A percentile compares a stretch with the other conserved stretches of the same genome.
Evolutionary conservation across 2,113 vertebrate genomes (phyloP).

Genomic region (Pteruthius melanotis): DNA sequence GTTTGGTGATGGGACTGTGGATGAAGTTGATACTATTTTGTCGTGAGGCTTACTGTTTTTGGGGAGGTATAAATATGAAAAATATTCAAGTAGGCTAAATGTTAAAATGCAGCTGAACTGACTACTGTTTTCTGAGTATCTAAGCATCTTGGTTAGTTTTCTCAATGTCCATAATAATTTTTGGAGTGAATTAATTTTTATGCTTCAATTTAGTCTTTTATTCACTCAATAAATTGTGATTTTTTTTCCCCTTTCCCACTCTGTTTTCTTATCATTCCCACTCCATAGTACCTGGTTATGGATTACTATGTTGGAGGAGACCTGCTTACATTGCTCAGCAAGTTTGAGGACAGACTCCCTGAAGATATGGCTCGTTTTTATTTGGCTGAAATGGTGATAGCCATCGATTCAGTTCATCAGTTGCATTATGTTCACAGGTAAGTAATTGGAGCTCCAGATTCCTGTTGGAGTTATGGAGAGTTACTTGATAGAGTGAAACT

Average conservation of each 20-base stretch:
- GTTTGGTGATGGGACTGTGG: neutral
- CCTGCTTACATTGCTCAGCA: constrained; percentile 96
- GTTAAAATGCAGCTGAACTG: neutral
- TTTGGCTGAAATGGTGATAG: constrained; percentile 97
- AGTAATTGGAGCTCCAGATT: neutral
- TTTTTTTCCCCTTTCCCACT: accelerated
- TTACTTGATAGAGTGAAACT: neutral
- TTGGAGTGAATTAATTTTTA: neutral
- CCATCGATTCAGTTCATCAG: constrained; percentile 97
- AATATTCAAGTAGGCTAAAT: neutral
- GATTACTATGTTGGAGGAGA: constrained; percentile 99
- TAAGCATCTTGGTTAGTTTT: neutral
- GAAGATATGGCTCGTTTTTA: constrained; percentile 99
- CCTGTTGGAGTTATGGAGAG: neutral
- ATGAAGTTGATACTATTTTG: neutral
- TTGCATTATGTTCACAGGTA: constrained; percentile 98
- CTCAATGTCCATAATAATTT: neutral
- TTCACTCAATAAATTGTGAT: neutral
- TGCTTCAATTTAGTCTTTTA: neutral
- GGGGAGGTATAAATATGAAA: neutral
- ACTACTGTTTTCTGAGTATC: neutral
- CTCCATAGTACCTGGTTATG: constrained; percentile 93
- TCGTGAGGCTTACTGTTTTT: neutral
- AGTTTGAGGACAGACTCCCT: constrained; percentile 96
- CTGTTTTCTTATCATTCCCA: neutral